Conservation (phyloP, 2,888 invertebrate genomes). For the Resseliella maxima region DNA sequence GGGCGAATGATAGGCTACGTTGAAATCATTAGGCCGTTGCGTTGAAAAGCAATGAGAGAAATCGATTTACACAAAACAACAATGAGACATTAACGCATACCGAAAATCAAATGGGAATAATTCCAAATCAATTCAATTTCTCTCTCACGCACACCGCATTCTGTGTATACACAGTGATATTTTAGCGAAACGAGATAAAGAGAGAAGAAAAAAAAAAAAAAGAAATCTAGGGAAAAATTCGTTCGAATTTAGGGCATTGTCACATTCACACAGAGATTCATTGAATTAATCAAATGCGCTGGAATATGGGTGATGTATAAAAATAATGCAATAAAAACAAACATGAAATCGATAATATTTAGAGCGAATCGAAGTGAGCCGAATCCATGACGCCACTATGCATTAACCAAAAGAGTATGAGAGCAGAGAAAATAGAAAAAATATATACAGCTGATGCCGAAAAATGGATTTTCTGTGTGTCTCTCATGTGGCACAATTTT, state of each 20-base stretch:
- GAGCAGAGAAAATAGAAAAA: too few species aligned
- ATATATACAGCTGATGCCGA: conserved; percentile 51
- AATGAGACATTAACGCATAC: not conserved
- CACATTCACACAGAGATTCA: not conserved
- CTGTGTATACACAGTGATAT: conserved; percentile 21
- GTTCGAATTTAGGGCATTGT: conserved; percentile 6
- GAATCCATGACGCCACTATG: conserved; percentile 37
- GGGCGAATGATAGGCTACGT: not conserved
- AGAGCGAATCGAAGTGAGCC: not conserved
- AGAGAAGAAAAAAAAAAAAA: too few species aligned
- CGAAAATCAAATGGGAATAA: conserved; percentile 36
- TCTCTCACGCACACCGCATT: not conserved
- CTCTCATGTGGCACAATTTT: not conserved
- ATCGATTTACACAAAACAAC: conserved; percentile 30
- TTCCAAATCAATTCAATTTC: not conserved
- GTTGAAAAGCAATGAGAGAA: not conserved
- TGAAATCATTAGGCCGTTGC: conserved; percentile 31
- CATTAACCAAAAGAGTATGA: not conserved
- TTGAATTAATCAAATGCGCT: not conserved
- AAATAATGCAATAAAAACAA: conserved; percentile 53
- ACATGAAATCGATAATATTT: conserved; percentile 52
- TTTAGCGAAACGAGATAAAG: too few species aligned
- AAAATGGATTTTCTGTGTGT: not conserved
- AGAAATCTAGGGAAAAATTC: conserved; percentile 12
- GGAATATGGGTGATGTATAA: conserved; percentile 15